Conservation (phyloP, 2,113 vertebrate species). For the Verasper variegatus region DNA sequence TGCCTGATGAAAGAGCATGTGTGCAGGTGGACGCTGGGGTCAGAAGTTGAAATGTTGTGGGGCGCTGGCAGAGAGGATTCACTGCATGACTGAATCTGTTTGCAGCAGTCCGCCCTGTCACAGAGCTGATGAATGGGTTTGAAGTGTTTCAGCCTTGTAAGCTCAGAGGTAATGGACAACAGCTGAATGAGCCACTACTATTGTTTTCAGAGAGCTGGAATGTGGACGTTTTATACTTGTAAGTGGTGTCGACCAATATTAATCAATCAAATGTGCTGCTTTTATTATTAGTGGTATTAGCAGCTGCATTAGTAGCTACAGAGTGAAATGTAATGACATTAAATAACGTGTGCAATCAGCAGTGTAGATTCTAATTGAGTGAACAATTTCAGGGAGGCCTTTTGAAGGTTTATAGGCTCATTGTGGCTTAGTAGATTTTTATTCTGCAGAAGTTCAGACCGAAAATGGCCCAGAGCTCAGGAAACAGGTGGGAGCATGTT, state of each 20-base stretch:
- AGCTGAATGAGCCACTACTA: slow-evolving; percentile 61
- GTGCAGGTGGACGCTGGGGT: slow-evolving; percentile 73
- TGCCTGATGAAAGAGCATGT: slow-evolving; percentile 65
- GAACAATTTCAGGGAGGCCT: not conserved
- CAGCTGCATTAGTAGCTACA: not conserved
- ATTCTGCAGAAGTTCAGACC: not conserved
- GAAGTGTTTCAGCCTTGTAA: slow-evolving; percentile 67
- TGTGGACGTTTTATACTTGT: slow-evolving; percentile 50
- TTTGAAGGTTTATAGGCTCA: not conserved
- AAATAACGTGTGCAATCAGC: not conserved
- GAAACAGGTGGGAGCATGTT: not conserved
- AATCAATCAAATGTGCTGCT: slow-evolving; percentile 28
- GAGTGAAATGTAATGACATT: not conserved
- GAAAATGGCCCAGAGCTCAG: not conserved
- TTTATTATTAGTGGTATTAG: not conserved
- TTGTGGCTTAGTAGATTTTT: not conserved
- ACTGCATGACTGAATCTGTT: slow-evolving; percentile 72
- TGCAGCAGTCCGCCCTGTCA: slow-evolving; percentile 62
- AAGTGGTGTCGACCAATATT: slow-evolving; percentile 10
- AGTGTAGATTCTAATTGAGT: not conserved
- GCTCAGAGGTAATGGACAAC: slow-evolving; percentile 70
- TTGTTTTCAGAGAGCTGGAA: slow-evolving; percentile 54
- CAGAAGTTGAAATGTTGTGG: slow-evolving; percentile 70
- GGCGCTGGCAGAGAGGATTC: slow-evolving; percentile 41
- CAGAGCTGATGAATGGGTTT: slow-evolving; percentile 70